Evolutionary conservation across 2,113 vertebrate genomes (phyloP), one percentile per base, ranked within the genome.

Genomic region (Solea senegalensis): DNA sequence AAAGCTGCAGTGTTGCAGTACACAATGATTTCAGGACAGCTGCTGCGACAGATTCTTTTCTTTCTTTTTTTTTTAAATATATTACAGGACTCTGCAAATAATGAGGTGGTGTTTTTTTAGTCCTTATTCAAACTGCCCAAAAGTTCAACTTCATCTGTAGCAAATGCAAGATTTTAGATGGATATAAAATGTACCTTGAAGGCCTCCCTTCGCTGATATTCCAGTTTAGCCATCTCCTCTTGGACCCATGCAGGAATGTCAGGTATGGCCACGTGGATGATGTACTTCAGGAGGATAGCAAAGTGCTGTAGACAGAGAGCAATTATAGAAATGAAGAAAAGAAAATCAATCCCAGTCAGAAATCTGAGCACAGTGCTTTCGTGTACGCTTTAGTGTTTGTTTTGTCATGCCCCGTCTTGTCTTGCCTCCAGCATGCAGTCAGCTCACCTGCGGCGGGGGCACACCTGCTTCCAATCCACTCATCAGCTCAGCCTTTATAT

Each of bases 211-310:
- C 97, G 95, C 85, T 97, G 97, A 85, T 95, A 97, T 65, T 99
- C 96, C 58, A 99, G 92, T 83, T 97, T 98, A 70, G 97, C 96
- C 94, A 98, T 98, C 90, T 97, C 96, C 79, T 99, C 97, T 0
- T 92, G 92, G 59, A 98, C 96, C 97, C 97, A 99, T 45, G 94
- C 94, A 0, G 97, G 97, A 68, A 97, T 94, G 85, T 99, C 96
- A 0, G 97, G 97, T 75, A 99, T 96, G 68, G 96, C 95, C 67
- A 96, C 94, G 9, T 98, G 96, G 91, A 98, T 98, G 71, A 98
- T 14, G 80, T 98, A 99, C 89, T 98, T 98, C 69, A 98, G 90
- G 11, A 98, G 89, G 67, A 99, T 87, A 3, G 96, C 96, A 21
- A 98, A 96, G 89, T 98, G 97, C 97, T 99, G 89, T 0, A 69